A percentile compares a stretch with the other conserved stretches of the same genome.
These are phyloP conservation scores for Hylaea fasciaria DNA, from an alignment of 2,888 invertebrate species.

Conservation along the genomic window DNA sequence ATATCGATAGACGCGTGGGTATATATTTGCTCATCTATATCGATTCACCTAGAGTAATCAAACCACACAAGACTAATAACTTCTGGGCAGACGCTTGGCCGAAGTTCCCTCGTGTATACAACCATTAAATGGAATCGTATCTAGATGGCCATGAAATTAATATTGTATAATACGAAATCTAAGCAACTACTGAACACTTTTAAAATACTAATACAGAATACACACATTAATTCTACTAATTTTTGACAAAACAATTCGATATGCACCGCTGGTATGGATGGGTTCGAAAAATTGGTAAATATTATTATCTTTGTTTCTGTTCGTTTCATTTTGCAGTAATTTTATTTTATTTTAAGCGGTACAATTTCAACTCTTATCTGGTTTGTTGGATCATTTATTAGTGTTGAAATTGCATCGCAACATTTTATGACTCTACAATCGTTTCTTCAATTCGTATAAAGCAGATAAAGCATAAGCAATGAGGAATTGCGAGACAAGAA, in stretches of 20 bases:
- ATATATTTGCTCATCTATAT: slow-evolving; percentile 55
- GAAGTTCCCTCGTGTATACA: slow-evolving; percentile 49
- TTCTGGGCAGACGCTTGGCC: slow-evolving; percentile 50
- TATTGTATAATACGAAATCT: slow-evolving; percentile 23
- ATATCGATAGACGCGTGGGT: slow-evolving; percentile 52
- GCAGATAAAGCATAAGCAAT: slow-evolving; percentile 44
- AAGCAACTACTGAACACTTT: slow-evolving; percentile 30
- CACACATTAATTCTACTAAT: slow-evolving; percentile 59
- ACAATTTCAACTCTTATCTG: slow-evolving; percentile 45
- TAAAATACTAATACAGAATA: slow-evolving; percentile 40
- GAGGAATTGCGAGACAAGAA: slow-evolving; percentile 44
- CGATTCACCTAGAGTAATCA: slow-evolving; percentile 57
- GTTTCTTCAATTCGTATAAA: slow-evolving; percentile 53
- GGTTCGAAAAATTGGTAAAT: slow-evolving; percentile 73
- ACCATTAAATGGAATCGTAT: slow-evolving; percentile 44
- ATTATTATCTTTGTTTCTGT: slow-evolving; percentile 59
- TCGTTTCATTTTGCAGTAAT: slow-evolving; percentile 38
- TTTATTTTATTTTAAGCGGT: slow-evolving; percentile 45
- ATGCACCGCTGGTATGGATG: slow-evolving; percentile 85
- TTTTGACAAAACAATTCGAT: slow-evolving; percentile 68
- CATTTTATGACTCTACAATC: slow-evolving; percentile 51
- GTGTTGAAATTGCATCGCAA: slow-evolving; percentile 53
- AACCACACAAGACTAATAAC: slow-evolving; percentile 67
- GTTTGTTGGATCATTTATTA: slow-evolving; percentile 30
- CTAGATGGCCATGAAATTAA: slow-evolving; percentile 24